These are phyloP conservation scores for Eulemur rufifrons DNA, from an alignment of 2,113 vertebrate genomes.

Conservation along the genomic window DNA sequence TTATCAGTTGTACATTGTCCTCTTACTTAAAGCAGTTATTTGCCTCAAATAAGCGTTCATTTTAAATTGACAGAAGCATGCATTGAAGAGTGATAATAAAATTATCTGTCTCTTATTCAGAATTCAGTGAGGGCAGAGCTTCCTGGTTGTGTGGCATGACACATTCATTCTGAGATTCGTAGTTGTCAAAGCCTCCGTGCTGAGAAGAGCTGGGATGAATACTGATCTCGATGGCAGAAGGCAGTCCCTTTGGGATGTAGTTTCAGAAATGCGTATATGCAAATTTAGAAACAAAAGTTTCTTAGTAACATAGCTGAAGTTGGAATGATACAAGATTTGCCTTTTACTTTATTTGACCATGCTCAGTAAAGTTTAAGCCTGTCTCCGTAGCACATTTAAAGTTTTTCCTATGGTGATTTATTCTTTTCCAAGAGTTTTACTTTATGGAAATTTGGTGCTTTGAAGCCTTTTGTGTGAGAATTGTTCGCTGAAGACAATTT, in stretches of 20 bases:
- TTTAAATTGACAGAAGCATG: neutral
- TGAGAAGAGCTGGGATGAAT: neutral
- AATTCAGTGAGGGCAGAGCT: neutral
- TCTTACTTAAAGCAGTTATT: neutral
- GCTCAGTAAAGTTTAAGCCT: neutral
- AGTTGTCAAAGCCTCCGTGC: neutral
- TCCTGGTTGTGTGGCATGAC: neutral
- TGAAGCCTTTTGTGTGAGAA: neutral
- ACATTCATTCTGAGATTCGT: neutral
- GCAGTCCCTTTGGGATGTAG: neutral
- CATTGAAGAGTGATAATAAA: neutral
- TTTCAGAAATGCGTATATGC: neutral
- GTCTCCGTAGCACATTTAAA: neutral
- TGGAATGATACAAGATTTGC: slow-evolving; percentile 13
- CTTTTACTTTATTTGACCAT: slow-evolving; percentile 33
- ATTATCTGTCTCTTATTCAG: slow-evolving; percentile 7
- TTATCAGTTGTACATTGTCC: neutral
- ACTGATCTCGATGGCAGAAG: neutral
- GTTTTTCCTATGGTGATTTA: neutral
- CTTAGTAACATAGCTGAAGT: neutral
- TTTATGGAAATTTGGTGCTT: neutral
- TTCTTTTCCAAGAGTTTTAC: neutral
- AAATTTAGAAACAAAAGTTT: neutral
- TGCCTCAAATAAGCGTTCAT: neutral
- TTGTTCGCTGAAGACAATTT: neutral